Conservation (phyloP, 2,888 invertebrate genomes). For the Sturmia bella region DNA sequence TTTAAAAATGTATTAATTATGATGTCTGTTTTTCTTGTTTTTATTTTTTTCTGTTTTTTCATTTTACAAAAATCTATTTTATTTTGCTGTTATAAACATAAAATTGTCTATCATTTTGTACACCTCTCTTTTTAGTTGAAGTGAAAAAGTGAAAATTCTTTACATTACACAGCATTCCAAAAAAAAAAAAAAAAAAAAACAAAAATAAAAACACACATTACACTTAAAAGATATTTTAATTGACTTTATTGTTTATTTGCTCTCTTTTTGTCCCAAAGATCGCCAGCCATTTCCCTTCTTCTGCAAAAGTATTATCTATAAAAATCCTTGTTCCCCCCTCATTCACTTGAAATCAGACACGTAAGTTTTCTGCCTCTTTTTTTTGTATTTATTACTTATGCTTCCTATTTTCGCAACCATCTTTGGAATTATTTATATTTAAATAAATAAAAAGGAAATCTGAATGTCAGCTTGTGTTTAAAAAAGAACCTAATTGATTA, state of each 20-base stretch:
- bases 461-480: conserved; percentile 36
- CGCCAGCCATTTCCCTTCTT: background rate
- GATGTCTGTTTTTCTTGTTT: conserved; percentile 51
- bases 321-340: background rate
- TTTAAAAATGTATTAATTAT: conserved; percentile 64
- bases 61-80: conserved; percentile 47
- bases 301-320: conserved; percentile 47
- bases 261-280: conserved; percentile 28
- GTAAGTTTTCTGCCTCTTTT: conserved; percentile 2
- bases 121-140: conserved; percentile 42
- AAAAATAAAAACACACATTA: conserved; percentile 55
- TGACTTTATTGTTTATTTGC: conserved; percentile 42
- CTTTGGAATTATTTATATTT: conserved; percentile 27
- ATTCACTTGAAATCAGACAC: conserved; percentile 27
- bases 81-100: conserved; percentile 60
- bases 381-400: conserved; percentile 12
- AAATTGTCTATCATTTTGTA: conserved; percentile 39
- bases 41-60: conserved; percentile 18
- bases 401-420: conserved; percentile 21
- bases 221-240: conserved; percentile 39
- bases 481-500: conserved; percentile 38
- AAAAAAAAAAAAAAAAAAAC: conserved; percentile 57
- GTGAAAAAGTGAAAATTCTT: conserved; percentile 52
- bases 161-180: conserved; percentile 71
- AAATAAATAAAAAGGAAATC: background rate